A percentile compares a stretch with the other conserved stretches of the same genome.
Conservation (phyloP, 1,140 invertebrate genomes). For the Chironomus striatipennis region DNA sequence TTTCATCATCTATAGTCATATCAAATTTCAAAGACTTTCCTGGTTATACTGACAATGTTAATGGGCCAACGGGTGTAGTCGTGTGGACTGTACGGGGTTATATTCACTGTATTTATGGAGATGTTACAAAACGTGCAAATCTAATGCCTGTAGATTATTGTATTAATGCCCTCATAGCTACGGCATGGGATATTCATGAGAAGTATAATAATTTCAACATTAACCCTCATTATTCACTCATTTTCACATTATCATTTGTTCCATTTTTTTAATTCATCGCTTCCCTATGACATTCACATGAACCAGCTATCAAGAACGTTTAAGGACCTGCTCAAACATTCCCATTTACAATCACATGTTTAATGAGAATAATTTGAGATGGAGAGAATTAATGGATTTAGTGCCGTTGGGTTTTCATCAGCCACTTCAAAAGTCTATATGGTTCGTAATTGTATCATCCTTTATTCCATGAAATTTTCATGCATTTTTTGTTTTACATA, state of each 20-base stretch:
- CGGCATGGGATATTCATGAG: conserved; percentile 56
- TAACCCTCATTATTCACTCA: conserved; percentile 26
- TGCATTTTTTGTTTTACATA: too few relatives aligned
- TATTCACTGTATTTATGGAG: conserved; percentile 53
- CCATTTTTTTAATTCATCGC: too few relatives aligned
- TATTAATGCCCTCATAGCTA: conserved; percentile 64
- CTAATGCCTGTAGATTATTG: conserved; percentile 71
- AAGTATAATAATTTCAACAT: conserved; percentile 30
- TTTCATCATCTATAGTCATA: not conserved
- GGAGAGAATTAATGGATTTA: conserved; percentile 42
- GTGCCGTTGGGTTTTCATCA: conserved; percentile 39
- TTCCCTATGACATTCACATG: too few relatives aligned
- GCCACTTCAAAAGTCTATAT: conserved; percentile 39
- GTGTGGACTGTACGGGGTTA: conserved; percentile 53
- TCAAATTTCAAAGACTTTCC: conserved; percentile 26
- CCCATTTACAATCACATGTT: conserved; percentile 46
- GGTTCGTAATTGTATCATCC: conserved; percentile 33
- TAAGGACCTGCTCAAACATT: conserved; percentile 33
- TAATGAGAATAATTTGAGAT: conserved; percentile 40
- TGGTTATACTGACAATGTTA: conserved; percentile 76
- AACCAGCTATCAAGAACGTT: conserved; percentile 26
- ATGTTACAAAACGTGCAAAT: conserved; percentile 51
- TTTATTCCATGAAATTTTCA: not conserved
- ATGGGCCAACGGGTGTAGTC: conserved; percentile 58
- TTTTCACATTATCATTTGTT: conserved; percentile 27